Evolutionary conservation across 2,797 vertebrate genomes (phyloP).

Genomic region (Anguilla obscura): DNA sequence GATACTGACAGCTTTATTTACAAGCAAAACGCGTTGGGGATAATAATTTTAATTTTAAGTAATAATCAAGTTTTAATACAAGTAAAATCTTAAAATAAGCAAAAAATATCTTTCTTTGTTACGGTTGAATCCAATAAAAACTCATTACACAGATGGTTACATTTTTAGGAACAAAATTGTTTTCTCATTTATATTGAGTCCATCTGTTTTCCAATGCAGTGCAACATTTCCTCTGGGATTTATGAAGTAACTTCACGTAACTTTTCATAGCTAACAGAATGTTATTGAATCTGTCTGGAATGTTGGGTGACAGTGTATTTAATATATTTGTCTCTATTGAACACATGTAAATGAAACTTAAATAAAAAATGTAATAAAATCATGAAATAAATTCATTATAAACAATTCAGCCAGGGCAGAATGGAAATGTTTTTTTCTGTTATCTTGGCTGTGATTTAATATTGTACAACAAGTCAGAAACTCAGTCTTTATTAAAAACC

Average conservation of each 20-base stretch:
- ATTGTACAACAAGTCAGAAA: slow-evolving; percentile 43
- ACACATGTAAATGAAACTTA: background rate
- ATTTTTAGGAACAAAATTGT: background rate
- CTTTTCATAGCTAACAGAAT: background rate
- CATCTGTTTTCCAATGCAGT: background rate
- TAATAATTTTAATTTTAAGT: background rate
- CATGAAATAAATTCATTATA: background rate
- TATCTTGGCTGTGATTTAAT: slow-evolving; percentile 53
- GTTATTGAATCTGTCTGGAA: background rate
- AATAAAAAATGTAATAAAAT: slow-evolving; percentile 1
- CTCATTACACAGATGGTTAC: background rate
- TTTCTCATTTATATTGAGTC: background rate
- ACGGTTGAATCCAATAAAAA: background rate
- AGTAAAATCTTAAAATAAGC: background rate
- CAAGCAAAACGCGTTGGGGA: background rate
- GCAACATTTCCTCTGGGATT: background rate
- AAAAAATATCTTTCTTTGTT: background rate
- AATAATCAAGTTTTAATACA: background rate
- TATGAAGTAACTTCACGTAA: background rate
- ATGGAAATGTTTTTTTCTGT: slow-evolving; percentile 42
- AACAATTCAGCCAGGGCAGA: slow-evolving; percentile 17
- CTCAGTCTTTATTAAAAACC: slow-evolving; percentile 44
- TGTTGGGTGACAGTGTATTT: background rate
- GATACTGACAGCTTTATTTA: background rate
- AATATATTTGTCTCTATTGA: slow-evolving; percentile 10